Base-by-base conservation (phyloP, 2,797 vertebrate species). In the Holocentrus rufus region DNA sequence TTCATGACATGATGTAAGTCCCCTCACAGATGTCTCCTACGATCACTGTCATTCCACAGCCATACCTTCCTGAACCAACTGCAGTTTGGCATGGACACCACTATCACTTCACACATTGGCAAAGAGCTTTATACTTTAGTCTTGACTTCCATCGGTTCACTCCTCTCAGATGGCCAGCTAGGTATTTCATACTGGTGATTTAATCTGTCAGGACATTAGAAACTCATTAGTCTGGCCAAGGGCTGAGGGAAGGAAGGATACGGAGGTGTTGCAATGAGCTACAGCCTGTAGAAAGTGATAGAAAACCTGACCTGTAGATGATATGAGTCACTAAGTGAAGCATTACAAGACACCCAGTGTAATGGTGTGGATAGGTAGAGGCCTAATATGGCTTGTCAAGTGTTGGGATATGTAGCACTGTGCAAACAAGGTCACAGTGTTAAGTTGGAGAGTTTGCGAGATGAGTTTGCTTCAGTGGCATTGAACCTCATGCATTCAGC, bases 151-250 rank as follows among this genome's bases (percentile, higher is more conserved):
- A 30, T 52, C 61, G 69, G 80, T 80, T 56, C 75, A 74, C 36
- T 14, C 49, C 53, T 64, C 57, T 90, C 81, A 76, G 59, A 87
- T 91, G 74, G 90, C 79, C 60, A n/a, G 62, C 72, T 50, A n/a
- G 82, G 84, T 92, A 90, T 91, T 90, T 91, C 46, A 70, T 86
- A 74, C 86, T 31, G 62, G 17, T 90, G 88, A 92, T 90, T 92
- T 89, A 80, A 90, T 91, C 82, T 64, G 60, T 85, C 65, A 78
- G 76, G 85, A 87, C 84, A 89, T 85, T 17, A 77, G 85, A 89
- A 73, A 79, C 66, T 53, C 39, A 52, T 89, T 73, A 75, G 71
- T 85, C 83, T 84, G 65, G 66, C 83, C 62, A 74, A 76, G 65
- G 55, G 67, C 79, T 77, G 85, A 76, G 77, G 59, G 66, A 47